Percentiles rank a stretch among this genome's conserved stretches.
phyloP scores from a whole-genome alignment of 2,113 vertebrate genomes.

The Mohoua ochrocephala region DNA sequence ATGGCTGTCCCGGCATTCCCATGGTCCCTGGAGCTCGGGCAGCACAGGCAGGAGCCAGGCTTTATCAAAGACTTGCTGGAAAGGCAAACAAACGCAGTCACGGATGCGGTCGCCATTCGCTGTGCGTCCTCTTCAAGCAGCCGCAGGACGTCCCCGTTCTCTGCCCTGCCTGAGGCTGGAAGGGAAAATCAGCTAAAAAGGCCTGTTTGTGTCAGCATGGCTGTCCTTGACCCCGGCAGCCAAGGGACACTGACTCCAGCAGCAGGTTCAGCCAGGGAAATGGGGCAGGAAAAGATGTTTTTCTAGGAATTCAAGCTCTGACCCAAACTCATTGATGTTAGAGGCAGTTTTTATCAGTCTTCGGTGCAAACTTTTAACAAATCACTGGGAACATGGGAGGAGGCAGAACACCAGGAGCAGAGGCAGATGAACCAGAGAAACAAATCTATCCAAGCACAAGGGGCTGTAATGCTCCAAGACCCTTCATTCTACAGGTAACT shows the following conservation, averaged over 20 bases:
- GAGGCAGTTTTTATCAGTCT: background rate
- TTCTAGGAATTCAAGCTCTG: background rate
- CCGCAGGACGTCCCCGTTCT: background rate
- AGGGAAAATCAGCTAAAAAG: background rate
- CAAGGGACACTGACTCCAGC: background rate
- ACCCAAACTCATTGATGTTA: background rate
- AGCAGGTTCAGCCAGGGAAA: background rate
- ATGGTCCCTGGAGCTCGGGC: constrained; percentile 2
- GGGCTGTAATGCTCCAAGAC: background rate
- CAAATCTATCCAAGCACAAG: background rate
- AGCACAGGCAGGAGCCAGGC: background rate
- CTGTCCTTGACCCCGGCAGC: background rate
- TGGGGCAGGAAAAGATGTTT: background rate
- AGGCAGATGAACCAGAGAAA: background rate
- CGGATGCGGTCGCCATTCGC: background rate
- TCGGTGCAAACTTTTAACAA: background rate
- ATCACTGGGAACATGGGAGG: background rate
- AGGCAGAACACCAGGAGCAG: background rate
- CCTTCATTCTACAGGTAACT: background rate
- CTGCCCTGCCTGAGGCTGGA: background rate
- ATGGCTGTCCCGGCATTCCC: background rate
- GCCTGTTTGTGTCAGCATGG: background rate
- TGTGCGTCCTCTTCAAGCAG: background rate
- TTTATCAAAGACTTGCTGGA: constrained; percentile 38
- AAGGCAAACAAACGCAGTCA: constrained; percentile 48